Evolutionary conservation across 2,797 vertebrate species (phyloP).

Genomic region (Parotocinclus haroldoi): DNA sequence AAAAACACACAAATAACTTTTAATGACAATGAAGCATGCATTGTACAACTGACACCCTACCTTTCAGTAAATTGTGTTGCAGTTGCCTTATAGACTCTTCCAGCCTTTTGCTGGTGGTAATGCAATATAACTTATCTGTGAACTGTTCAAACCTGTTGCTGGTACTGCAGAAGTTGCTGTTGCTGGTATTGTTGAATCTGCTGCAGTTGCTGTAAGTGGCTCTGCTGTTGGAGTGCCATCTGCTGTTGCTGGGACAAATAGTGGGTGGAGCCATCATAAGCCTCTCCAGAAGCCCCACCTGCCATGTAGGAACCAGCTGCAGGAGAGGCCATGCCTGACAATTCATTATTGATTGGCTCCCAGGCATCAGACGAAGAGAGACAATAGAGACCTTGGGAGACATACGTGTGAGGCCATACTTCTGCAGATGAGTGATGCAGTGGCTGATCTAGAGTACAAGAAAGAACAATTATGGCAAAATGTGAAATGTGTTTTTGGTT

Average conservation of each 20-base stretch:
- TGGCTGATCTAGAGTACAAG: conserved; percentile 72
- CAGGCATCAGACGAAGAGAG: conserved; percentile 93
- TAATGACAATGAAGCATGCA: background rate
- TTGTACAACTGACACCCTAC: no score
- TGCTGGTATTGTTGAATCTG: conserved; percentile 79
- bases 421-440: conserved; percentile 89
- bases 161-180: conserved; percentile 74
- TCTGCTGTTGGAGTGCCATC: conserved; percentile 71
- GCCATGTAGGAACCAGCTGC: conserved; percentile 82
- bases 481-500: no score
- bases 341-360: conserved; percentile 90
- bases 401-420: conserved; percentile 95
- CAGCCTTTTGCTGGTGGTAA: background rate
- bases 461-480: background rate
- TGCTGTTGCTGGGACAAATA: conserved; percentile 79
- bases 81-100: background rate
- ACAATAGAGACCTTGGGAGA: conserved; percentile 97
- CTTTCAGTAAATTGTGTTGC: no score
- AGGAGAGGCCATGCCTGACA: conserved; percentile 88
- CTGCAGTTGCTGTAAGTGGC: conserved; percentile 73
- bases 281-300: conserved; percentile 75
- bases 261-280: conserved; percentile 79
- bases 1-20: background rate
- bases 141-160: conserved; percentile 57
- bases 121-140: background rate